Conservation (phyloP, 2,113 vertebrate genomes). For the Rhagologus leucostigma region DNA sequence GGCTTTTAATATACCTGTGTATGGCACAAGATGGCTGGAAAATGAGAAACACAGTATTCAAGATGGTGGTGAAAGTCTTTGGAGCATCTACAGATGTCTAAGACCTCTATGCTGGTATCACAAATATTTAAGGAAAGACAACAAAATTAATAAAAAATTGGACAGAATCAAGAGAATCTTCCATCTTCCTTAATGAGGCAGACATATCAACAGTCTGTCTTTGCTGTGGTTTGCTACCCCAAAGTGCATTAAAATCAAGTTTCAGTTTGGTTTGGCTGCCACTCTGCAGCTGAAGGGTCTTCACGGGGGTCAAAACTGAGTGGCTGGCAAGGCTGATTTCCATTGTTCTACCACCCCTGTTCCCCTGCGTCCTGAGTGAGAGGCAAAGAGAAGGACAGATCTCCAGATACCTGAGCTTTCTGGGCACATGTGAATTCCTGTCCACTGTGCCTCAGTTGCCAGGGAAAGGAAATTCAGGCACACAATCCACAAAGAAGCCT, state of each 20-base stretch:
- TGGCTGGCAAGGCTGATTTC: neutral
- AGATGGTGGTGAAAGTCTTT: neutral
- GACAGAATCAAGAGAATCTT: neutral
- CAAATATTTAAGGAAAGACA: neutral
- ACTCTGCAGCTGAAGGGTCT: neutral
- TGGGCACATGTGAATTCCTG: neutral
- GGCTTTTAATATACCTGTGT: neutral
- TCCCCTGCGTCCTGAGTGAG: neutral
- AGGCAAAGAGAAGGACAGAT: neutral
- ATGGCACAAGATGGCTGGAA: neutral
- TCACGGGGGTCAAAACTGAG: neutral
- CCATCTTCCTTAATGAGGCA: neutral
- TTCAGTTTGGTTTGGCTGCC: neutral
- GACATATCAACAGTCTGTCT: neutral
- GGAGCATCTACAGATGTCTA: neutral
- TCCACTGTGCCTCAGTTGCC: neutral
- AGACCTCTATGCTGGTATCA: neutral
- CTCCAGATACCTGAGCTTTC: neutral
- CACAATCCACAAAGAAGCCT: neutral
- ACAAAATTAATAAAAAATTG: neutral
- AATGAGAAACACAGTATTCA: neutral
- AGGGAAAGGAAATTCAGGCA: neutral
- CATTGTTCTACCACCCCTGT: neutral
- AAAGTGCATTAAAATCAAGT: neutral
- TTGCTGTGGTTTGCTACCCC: neutral